Conservation (phyloP, 2,888 invertebrate species). For the Salpingus planirostris region DNA sequence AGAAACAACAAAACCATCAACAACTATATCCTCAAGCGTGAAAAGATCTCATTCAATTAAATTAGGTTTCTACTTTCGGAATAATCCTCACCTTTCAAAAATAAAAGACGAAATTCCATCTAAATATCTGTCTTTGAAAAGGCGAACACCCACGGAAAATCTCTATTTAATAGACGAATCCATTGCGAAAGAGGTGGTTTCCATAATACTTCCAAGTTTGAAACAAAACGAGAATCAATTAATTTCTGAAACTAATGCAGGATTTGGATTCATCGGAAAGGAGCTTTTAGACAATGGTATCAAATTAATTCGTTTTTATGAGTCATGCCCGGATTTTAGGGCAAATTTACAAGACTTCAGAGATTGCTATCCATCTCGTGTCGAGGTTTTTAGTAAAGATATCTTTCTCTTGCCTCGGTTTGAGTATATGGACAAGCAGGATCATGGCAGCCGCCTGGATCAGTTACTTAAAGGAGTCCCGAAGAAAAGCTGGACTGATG, state of each 20-base stretch:
- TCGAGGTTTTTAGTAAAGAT: slow-evolving; percentile 47
- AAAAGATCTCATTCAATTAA: no score
- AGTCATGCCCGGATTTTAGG: slow-evolving; percentile 46
- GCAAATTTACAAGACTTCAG: slow-evolving; percentile 39
- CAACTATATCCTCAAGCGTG: no score
- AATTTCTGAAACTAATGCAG: slow-evolving; percentile 62
- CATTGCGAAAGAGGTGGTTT: slow-evolving; percentile 23
- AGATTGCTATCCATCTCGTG: slow-evolving; percentile 15
- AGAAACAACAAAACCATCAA: no score
- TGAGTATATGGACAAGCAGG: slow-evolving; percentile 50
- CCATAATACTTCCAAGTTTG: slow-evolving; percentile 20
- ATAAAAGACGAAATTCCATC: slow-evolving; percentile 13
- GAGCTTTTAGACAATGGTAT: slow-evolving; percentile 47
- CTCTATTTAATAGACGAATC: slow-evolving; percentile 26
- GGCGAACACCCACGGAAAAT: slow-evolving; percentile 18
- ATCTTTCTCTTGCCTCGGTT: slow-evolving; percentile 51
- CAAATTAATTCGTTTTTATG: slow-evolving; percentile 50
- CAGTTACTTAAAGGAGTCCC: slow-evolving; percentile 48
- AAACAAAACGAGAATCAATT: slow-evolving; percentile 26
- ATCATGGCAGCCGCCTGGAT: slow-evolving; percentile 46
- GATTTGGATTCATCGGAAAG: slow-evolving; percentile 54
- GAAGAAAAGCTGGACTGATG: slow-evolving; percentile 40
- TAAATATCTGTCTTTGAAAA: slow-evolving; percentile 14
- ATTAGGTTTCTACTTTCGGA: no score
- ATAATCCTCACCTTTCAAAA: not conserved